Conservation (phyloP, 2,888 invertebrate species). For the Agonopterix subpropinquella region DNA sequence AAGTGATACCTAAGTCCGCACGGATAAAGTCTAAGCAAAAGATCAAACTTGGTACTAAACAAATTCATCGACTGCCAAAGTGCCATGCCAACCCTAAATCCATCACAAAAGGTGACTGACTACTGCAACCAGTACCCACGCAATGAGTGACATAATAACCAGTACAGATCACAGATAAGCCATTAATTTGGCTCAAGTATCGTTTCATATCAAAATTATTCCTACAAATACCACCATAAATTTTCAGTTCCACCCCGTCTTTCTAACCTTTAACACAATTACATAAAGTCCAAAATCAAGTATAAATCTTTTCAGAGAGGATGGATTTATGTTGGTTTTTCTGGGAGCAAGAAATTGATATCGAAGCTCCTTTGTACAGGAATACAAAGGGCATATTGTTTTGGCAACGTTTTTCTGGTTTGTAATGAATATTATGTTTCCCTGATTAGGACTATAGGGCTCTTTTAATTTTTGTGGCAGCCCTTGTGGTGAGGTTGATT, state of each 20-base stretch:
- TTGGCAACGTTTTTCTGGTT: constrained; percentile 36
- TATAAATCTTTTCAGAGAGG: neutral
- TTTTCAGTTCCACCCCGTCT: neutral
- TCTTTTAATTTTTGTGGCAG: constrained; percentile 20
- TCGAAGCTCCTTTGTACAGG: constrained; percentile 44
- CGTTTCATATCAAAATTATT: constrained; percentile 43
- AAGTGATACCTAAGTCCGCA: no score
- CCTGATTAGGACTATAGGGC: constrained; percentile 38
- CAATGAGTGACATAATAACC: constrained; percentile 68
- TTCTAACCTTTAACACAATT: constrained; percentile 8
- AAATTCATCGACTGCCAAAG: neutral
- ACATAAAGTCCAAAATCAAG: constrained; percentile 12
- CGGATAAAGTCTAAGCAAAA: no score
- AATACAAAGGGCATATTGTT: constrained; percentile 57
- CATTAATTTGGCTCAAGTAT: constrained; percentile 71
- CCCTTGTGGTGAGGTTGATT: constrained; percentile 30
- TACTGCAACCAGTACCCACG: constrained; percentile 37
- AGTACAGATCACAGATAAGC: constrained; percentile 63
- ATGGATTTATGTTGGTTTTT: constrained; percentile 18
- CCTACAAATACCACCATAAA: constrained; percentile 20
- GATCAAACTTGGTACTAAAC: no score
- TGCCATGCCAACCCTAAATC: constrained; percentile 30
- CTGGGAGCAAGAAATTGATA: constrained; percentile 52
- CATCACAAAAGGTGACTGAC: constrained; percentile 32
- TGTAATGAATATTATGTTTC: constrained; percentile 40